Evolutionary conservation across 2,113 vertebrate species (phyloP).

Genomic region (Solea solea): DNA sequence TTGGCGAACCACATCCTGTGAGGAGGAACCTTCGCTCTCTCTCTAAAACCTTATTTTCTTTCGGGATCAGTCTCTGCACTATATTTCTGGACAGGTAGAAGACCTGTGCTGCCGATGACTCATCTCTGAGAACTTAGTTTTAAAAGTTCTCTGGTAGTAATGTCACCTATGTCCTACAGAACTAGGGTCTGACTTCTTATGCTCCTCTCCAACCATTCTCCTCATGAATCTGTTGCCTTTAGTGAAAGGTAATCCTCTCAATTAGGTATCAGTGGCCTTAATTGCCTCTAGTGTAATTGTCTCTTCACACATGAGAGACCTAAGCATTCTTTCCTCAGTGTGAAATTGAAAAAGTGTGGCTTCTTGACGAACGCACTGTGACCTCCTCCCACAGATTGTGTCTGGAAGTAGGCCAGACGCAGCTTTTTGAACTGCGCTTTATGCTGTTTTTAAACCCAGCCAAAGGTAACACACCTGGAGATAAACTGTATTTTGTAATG

Average conservation of each 20-base stretch:
- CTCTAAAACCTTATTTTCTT: conserved; percentile 19
- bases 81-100: conserved; percentile 16
- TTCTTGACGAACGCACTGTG: conserved; percentile 26
- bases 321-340: conserved; percentile 45
- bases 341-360: conserved; percentile 48
- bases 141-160: background rate
- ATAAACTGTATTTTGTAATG: conserved; percentile 1
- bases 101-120: conserved; percentile 11
- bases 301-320: conserved; percentile 72
- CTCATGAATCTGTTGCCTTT: conserved; percentile 63
- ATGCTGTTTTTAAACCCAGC: conserved; percentile 43
- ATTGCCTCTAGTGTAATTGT: conserved; percentile 77
- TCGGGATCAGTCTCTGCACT: conserved; percentile 19
- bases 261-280: conserved; percentile 77
- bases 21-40: conserved; percentile 32
- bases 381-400: conserved; percentile 33
- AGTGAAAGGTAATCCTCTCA: conserved; percentile 76
- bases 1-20: conserved; percentile 50
- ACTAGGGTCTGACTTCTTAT: background rate
- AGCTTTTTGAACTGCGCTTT: conserved; percentile 44
- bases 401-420: conserved; percentile 63
- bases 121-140: conserved; percentile 1
- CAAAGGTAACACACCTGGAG: conserved; percentile 40
- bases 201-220: conserved; percentile 21
- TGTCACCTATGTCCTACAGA: background rate